These are phyloP conservation scores for Strix uralensis DNA, from an alignment of 2,113 vertebrate genomes.

Conservation along the genomic window DNA sequence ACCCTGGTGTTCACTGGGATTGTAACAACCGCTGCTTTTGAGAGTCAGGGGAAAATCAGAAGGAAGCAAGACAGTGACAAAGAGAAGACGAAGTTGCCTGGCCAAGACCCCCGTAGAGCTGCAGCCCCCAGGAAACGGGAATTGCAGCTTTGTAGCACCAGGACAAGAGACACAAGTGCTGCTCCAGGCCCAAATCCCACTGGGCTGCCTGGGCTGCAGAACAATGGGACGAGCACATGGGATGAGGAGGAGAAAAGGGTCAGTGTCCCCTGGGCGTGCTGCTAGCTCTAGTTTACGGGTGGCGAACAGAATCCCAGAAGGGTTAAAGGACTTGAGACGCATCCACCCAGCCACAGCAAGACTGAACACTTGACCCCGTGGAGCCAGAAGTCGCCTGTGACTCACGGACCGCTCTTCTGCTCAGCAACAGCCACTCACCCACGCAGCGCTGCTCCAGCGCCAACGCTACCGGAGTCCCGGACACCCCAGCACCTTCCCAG, in stretches of 20 bases:
- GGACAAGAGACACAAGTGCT: not conserved
- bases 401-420: not conserved
- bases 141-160: not conserved
- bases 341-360: not conserved
- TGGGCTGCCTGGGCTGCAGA: not conserved
- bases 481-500: not conserved
- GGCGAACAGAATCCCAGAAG: not conserved
- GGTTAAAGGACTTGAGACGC: not conserved
- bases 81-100: not conserved
- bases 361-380: not conserved
- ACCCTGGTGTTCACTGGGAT: not conserved
- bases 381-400: not conserved
- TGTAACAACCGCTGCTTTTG: not conserved
- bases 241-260: not conserved
- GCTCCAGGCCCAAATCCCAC: not conserved
- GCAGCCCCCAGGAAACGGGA: not conserved
- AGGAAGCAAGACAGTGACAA: fast-evolving
- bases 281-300: not conserved
- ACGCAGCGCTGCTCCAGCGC: fast-evolving
- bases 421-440: not conserved
- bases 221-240: fast-evolving
- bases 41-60: not conserved
- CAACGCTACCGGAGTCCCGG: not conserved
- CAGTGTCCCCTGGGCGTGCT: not conserved
- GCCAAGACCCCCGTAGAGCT: not conserved